A percentile compares a stretch with the other conserved stretches of the same genome.
phyloP scores from a whole-genome alignment of 2,797 vertebrate species.

The Notolepis coatsorum region DNA sequence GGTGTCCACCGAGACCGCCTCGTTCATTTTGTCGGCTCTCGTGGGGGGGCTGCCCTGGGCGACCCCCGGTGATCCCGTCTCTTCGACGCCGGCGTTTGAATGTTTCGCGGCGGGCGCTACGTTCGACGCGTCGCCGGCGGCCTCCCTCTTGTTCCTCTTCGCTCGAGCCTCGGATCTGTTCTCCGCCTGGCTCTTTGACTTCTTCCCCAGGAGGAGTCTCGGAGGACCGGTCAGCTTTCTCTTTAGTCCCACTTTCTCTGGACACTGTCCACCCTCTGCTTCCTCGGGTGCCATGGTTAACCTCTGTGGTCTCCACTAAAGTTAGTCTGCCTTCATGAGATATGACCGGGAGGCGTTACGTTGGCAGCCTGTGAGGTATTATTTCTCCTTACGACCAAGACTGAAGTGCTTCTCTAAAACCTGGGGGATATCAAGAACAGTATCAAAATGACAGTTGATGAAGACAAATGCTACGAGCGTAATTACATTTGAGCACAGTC shows the following conservation, averaged over 20 bases:
- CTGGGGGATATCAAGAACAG: conserved; percentile 9
- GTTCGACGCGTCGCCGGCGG: conserved; percentile 15
- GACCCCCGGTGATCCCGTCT: conserved; percentile 15
- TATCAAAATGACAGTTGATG: no score
- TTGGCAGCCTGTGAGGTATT: no score
- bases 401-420: not conserved
- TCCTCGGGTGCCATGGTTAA: conserved; percentile 37
- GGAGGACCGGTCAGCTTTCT: conserved; percentile 68
- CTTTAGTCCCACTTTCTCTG: conserved; percentile 52
- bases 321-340: not conserved
- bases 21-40: not conserved
- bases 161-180: conserved; percentile 39
- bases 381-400: not conserved
- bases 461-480: no score
- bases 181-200: conserved; percentile 44
- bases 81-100: conserved; percentile 17
- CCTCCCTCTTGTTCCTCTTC: conserved; percentile 33
- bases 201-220: conserved; percentile 68
- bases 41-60: conserved; percentile 17
- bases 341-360: not conserved
- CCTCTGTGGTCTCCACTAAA: not conserved
- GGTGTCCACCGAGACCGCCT: conserved; percentile 6
- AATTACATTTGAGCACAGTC: no score
- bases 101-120: not conserved
- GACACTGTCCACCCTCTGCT: conserved; percentile 24